A percentile compares a stretch with the other conserved stretches of the same genome.
These are phyloP conservation scores for Eupithecia centaureata DNA, from an alignment of 2,888 invertebrate genomes.

Conservation along the genomic window DNA sequence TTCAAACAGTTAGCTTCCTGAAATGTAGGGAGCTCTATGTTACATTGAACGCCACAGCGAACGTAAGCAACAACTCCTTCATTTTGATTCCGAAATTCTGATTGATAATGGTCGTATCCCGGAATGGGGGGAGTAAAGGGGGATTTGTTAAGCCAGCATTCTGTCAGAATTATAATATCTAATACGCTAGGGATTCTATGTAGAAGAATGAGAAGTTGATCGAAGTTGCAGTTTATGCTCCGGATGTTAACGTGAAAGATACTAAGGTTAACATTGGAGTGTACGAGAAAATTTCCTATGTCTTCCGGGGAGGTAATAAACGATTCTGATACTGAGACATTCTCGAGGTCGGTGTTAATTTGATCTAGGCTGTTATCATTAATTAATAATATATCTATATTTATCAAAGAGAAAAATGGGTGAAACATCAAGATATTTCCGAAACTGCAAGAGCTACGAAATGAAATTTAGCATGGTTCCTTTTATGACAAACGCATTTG, in stretches of 20 bases:
- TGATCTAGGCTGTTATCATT: neutral
- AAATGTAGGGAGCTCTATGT: neutral
- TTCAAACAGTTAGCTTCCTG: neutral
- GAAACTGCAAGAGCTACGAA: no score
- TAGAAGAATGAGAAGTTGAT: neutral
- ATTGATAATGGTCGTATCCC: neutral
- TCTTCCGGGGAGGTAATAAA: neutral
- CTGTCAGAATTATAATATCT: neutral
- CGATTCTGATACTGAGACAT: neutral
- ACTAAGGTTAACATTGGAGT: neutral
- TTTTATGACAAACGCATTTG: no score
- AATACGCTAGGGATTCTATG: neutral
- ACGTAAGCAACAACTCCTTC: neutral
- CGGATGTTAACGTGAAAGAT: neutral
- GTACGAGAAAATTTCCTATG: neutral
- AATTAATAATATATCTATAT: no score
- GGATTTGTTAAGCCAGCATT: neutral
- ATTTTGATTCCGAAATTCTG: neutral
- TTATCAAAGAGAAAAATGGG: no score
- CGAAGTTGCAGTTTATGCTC: neutral
- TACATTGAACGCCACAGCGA: neutral
- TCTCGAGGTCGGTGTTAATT: neutral
- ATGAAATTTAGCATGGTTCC: no score
- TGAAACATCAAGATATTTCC: no score
- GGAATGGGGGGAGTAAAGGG: neutral